A percentile compares a stretch with the other conserved stretches of the same genome.
Conservation (phyloP, 2,113 vertebrate genomes). For the Sander vitreus region DNA sequence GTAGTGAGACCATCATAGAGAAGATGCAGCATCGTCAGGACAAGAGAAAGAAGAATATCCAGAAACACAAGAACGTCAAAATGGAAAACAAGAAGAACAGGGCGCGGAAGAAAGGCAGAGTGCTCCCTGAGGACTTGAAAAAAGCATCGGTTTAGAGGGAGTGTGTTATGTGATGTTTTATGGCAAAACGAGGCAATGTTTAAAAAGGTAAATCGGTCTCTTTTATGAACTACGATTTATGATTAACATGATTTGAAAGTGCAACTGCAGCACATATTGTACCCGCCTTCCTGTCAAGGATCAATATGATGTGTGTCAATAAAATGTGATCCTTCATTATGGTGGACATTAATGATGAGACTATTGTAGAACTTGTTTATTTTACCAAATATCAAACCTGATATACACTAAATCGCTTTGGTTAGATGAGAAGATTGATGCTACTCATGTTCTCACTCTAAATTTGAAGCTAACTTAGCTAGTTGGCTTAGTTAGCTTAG, state of each 20-base stretch:
- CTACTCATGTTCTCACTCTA: too few relatives aligned
- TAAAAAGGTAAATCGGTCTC: background rate
- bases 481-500: too few relatives aligned
- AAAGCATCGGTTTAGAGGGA: constrained; percentile 75
- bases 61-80: constrained; percentile 83
- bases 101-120: constrained; percentile 89
- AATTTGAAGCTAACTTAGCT: too few relatives aligned
- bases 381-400: background rate
- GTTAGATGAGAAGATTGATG: too few relatives aligned
- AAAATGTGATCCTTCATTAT: constrained; percentile 25
- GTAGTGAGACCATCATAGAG: constrained; percentile 84
- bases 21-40: constrained; percentile 94
- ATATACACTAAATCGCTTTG: too few relatives aligned
- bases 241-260: background rate
- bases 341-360: background rate
- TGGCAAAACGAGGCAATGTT: background rate
- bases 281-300: background rate
- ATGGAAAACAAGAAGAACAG: constrained; percentile 87
- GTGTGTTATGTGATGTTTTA: background rate
- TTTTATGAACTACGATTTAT: constrained; percentile 2
- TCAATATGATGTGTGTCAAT: constrained; percentile 26
- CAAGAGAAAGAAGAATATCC: constrained; percentile 89
- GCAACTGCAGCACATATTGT: background rate
- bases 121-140: constrained; percentile 92
- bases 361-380: background rate